Evolutionary conservation across 2,888 invertebrate species (phyloP).

Genomic region (Lissonota sp.): DNA sequence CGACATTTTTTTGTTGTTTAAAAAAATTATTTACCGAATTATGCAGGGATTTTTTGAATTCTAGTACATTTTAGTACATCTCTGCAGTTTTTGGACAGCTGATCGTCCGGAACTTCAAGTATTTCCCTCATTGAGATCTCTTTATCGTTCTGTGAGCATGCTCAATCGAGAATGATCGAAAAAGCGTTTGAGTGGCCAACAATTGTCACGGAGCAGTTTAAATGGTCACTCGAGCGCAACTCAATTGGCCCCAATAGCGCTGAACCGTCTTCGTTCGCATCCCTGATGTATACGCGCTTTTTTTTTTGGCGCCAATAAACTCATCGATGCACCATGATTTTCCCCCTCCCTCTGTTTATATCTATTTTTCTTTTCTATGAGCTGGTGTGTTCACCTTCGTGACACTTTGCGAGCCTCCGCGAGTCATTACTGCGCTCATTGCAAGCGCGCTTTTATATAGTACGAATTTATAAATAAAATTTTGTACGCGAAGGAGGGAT

Average conservation of each 20-base stretch:
- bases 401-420: conserved; percentile 4
- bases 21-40: no score
- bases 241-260: conserved; percentile 56
- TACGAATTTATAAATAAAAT: conserved; percentile 8
- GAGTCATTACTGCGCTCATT: not conserved
- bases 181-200: conserved; percentile 32
- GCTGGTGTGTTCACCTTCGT: not conserved
- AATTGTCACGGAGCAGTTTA: conserved; percentile 41
- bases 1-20: no score
- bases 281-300: not conserved
- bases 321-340: conserved; percentile 57
- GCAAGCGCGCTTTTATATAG: conserved; percentile 5
- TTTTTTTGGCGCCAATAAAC: conserved; percentile 58
- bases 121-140: no score
- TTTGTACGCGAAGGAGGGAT: not conserved
- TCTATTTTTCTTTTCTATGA: not conserved
- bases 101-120: no score
- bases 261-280: conserved; percentile 32
- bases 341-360: conserved; percentile 15
- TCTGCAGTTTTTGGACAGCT: no score
- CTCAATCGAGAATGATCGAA: not conserved
- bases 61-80: no score
- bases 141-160: no score
- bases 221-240: conserved; percentile 50
- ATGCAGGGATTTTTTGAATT: no score